Base-by-base conservation (phyloP, 1,140 invertebrate species). In the Archivesica marissinica region DNA sequence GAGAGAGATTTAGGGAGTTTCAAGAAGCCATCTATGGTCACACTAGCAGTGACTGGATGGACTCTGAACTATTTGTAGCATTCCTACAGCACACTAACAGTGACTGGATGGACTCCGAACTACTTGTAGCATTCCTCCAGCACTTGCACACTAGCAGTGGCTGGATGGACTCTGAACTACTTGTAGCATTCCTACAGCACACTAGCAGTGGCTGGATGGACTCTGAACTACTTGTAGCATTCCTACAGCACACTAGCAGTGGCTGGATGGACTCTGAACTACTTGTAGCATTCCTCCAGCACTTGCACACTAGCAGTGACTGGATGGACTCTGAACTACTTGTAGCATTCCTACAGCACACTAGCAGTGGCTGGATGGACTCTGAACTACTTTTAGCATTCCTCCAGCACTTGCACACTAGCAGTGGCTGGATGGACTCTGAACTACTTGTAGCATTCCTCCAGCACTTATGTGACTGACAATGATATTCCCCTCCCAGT, bases 181-280 rank as follows among this genome's bases (percentile, higher is more conserved):
- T n/a, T n/a, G n/a, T n/a, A n/a, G n/a, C n/a, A n/a, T n/a, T n/a
- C n/a, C n/a, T n/a, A n/a, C n/a, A n/a, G n/a, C n/a, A 15, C 47
- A n/a, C n/a, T n/a, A n/a, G n/a, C n/a, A n/a, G n/a, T n/a, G n/a
- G n/a, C n/a, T n/a, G n/a, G n/a, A n/a, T n/a, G n/a, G n/a, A n/a
- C n/a, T n/a, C n/a, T n/a, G n/a, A n/a, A n/a, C n/a, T n/a, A n/a
- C n/a, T n/a, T n/a, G n/a, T n/a, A n/a, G n/a, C n/a, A n/a, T n/a
- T n/a, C n/a, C n/a, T n/a, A n/a, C n/a, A n/a, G n/a, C n/a, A 15
- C 47, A 28, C 74, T 11, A 9, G 15, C 15, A 68, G 41, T 25
- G 64, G 64, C 23, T 68, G 64, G 64, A 68, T 39, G 35, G 30
- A 68, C 28, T 47, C 13, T 17, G 72, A 75, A 30, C n/a, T 75